Evolutionary conservation across 1,140 invertebrate genomes (phyloP).

Genomic region (Drosophila ogumai): DNA sequence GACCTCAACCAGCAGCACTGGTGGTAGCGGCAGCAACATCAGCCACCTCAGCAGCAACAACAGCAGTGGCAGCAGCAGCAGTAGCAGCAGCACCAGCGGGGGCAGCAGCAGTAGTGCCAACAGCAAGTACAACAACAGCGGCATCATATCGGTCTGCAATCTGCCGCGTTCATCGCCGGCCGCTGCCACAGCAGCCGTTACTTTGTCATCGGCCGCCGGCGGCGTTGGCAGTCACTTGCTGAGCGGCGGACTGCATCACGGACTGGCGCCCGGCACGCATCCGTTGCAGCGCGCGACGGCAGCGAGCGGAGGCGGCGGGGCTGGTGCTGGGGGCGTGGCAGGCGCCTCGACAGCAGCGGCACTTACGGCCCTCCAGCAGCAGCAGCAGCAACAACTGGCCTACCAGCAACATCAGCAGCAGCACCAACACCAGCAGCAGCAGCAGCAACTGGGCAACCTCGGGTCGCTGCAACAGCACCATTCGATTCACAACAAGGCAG

Average conservation of each 20-base stretch:
- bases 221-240: constrained; percentile 55
- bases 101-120: constrained; percentile 11
- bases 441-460: constrained; percentile 51
- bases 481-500: constrained; percentile 59
- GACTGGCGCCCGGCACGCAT: constrained; percentile 69
- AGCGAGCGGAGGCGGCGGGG: constrained; percentile 62
- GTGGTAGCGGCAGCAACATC: constrained; percentile 25
- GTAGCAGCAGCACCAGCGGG: constrained; percentile 16
- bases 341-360: constrained; percentile 53
- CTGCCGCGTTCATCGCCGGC: constrained; percentile 83
- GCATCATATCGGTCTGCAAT: constrained; percentile 73
- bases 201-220: constrained; percentile 69
- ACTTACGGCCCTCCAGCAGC: constrained; percentile 54
- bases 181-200: constrained; percentile 82
- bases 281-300: constrained; percentile 70
- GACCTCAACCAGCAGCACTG: constrained; percentile 59
- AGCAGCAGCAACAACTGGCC: constrained; percentile 53
- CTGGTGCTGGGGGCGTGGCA: constrained; percentile 58
- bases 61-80: constrained; percentile 21
- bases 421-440: constrained; percentile 37
- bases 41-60: constrained; percentile 23
- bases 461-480: constrained; percentile 46
- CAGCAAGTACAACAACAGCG: constrained; percentile 46
- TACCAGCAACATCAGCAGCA: constrained; percentile 43
- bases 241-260: constrained; percentile 63